Evolutionary conservation across 1,140 invertebrate genomes (phyloP).

Genomic region (Drosophila pallidifrons): DNA sequence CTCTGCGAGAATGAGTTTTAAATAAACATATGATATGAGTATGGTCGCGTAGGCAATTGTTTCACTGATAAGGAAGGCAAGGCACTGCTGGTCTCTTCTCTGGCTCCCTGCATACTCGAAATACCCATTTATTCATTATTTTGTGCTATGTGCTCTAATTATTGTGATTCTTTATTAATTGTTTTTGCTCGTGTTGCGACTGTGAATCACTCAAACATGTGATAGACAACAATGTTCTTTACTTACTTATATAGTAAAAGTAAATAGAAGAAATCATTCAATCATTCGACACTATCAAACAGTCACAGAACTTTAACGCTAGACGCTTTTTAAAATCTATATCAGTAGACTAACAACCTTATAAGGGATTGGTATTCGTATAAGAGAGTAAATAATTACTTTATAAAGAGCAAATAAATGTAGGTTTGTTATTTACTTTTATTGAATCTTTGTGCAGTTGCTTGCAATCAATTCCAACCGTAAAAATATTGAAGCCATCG

Average conservation of each 20-base stretch:
- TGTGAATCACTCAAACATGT: conserved; percentile 63
- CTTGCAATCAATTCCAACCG: no score
- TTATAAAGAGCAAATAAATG: no score
- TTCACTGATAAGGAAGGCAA: conserved; percentile 37
- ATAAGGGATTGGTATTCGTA: background rate
- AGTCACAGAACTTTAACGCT: background rate
- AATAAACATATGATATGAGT: conserved; percentile 56
- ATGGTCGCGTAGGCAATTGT: conserved; percentile 18
- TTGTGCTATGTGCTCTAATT: conserved; percentile 61
- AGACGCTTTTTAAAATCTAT: background rate
- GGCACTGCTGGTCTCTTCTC: conserved; percentile 1
- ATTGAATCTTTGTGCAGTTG: no score
- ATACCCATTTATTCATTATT: conserved; percentile 28
- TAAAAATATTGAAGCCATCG: no score
- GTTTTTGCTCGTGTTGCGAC: conserved; percentile 39
- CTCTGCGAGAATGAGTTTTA: conserved; percentile 40
- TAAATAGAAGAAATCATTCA: background rate
- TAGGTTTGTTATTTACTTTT: no score
- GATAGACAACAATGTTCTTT: conserved; percentile 41
- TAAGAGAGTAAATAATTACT: no score
- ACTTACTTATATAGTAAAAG: background rate
- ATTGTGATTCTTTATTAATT: conserved; percentile 77
- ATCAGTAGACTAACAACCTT: background rate
- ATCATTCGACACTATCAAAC: background rate
- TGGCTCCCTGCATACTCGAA: conserved; percentile 3